phyloP scores from a whole-genome alignment of 2,888 invertebrate genomes.

The Acronicta leporina region DNA sequence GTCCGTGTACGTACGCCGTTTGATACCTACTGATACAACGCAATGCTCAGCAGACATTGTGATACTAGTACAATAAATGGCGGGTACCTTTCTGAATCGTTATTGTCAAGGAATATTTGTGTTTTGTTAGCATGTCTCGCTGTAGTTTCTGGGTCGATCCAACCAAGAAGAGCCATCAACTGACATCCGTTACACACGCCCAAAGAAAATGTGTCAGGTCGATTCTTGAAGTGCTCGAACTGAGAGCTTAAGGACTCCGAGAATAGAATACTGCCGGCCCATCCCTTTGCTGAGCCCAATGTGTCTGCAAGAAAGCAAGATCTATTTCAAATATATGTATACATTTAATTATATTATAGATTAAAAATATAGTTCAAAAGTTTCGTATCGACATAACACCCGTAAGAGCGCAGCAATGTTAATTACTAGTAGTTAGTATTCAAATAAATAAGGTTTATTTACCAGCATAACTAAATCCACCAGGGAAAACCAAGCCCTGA shows the following conservation, averaged over 20 bases:
- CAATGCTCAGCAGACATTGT: no score
- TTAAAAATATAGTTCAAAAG: not conserved
- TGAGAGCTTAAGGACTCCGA: constrained; percentile 93
- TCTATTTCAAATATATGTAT: not conserved
- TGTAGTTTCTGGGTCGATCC: constrained; percentile 91
- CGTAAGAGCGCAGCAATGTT: no score
- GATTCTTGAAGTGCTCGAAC: constrained; percentile 92
- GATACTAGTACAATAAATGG: not conserved
- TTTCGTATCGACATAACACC: no score
- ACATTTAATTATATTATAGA: no score
- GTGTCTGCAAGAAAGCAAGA: constrained; percentile 90
- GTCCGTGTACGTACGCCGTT: no score
- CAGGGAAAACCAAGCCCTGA: constrained; percentile 97
- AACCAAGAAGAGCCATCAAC: constrained; percentile 97
- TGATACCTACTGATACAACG: no score
- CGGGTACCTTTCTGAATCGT: constrained; percentile 94
- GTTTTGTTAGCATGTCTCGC: constrained; percentile 66
- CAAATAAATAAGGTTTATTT: constrained; percentile 29
- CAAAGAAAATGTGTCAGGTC: constrained; percentile 96
- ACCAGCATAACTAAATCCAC: constrained; percentile 99
- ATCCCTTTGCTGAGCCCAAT: constrained; percentile 98
- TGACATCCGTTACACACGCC: constrained; percentile 99
- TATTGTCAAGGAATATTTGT: constrained; percentile 94
- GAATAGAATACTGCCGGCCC: constrained; percentile 97
- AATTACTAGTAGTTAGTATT: not conserved